A percentile compares a stretch with the other conserved stretches of the same genome.
Evolutionary conservation across 2,113 vertebrate species (phyloP).

Genomic region (Equus przewalskii): DNA sequence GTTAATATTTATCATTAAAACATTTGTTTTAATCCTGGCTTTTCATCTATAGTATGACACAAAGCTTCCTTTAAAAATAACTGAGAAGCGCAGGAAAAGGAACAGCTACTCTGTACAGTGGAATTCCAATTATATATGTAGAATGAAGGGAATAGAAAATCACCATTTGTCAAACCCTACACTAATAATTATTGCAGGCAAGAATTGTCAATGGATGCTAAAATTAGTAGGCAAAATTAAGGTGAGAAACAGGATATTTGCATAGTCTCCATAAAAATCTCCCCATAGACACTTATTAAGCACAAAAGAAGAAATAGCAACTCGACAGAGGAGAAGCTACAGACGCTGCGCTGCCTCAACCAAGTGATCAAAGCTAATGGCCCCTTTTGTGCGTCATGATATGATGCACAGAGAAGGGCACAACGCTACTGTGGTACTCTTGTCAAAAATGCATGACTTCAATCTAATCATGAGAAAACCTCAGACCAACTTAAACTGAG

Average conservation of each 20-base stretch:
- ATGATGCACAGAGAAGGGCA: fast-evolving
- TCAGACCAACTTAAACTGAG: not conserved
- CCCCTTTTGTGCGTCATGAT: fast-evolving
- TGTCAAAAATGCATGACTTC: not conserved
- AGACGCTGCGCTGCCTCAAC: fast-evolving
- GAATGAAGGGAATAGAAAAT: not conserved
- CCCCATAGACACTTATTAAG: not conserved
- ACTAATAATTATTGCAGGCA: not conserved
- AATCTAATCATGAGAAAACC: not conserved
- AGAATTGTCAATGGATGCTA: not conserved
- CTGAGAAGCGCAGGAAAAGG: not conserved
- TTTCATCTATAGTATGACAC: not conserved
- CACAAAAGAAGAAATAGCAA: not conserved
- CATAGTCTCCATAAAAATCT: not conserved
- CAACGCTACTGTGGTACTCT: fast-evolving
- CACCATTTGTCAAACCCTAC: not conserved
- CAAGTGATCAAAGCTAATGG: not conserved
- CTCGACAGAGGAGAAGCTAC: not conserved
- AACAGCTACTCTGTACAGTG: not conserved
- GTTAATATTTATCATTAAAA: not conserved
- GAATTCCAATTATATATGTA: not conserved
- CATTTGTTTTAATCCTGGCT: not conserved
- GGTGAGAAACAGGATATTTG: not conserved
- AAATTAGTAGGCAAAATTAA: not conserved
- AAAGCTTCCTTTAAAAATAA: conserved; percentile 45